Percentiles rank a stretch among this genome's conserved stretches.
These are phyloP conservation scores for Ptychoptera albimana DNA, from an alignment of 2,888 invertebrate genomes.

Conservation along the genomic window DNA sequence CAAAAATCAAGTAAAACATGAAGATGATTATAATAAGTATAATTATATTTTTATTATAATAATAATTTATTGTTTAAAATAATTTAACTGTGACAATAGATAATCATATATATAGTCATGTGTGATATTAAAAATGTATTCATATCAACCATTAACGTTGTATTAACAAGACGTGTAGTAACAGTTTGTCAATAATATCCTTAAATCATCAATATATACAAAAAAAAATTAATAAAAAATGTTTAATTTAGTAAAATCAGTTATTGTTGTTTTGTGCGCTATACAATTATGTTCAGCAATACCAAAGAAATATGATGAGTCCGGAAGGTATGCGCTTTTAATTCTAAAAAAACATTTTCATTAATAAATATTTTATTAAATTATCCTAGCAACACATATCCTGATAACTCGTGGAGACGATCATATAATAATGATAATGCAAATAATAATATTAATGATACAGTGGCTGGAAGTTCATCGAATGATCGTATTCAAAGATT, in stretches of 20 bases:
- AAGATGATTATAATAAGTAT: no score
- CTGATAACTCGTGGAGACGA: slow-evolving; percentile 22
- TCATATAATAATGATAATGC: slow-evolving; percentile 18
- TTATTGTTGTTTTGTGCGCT: not conserved
- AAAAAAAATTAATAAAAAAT: not conserved
- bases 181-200: no score
- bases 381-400: not conserved
- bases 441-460: slow-evolving; percentile 13
- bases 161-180: no score
- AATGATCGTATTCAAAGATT: slow-evolving; percentile 27
- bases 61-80: no score
- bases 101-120: no score
- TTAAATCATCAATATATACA: not conserved
- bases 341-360: not conserved
- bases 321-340: no score
- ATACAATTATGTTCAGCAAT: not conserved
- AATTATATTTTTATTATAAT: no score
- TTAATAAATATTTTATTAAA: not conserved
- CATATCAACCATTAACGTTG: no score
- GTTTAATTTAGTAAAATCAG: not conserved
- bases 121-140: no score
- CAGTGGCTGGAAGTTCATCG: slow-evolving; percentile 15
- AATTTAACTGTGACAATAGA: no score
- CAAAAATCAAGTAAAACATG: no score
- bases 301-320: not conserved